These are phyloP conservation scores for Argyresthia goedartella DNA, from an alignment of 2,888 invertebrate species.

Conservation along the genomic window DNA sequence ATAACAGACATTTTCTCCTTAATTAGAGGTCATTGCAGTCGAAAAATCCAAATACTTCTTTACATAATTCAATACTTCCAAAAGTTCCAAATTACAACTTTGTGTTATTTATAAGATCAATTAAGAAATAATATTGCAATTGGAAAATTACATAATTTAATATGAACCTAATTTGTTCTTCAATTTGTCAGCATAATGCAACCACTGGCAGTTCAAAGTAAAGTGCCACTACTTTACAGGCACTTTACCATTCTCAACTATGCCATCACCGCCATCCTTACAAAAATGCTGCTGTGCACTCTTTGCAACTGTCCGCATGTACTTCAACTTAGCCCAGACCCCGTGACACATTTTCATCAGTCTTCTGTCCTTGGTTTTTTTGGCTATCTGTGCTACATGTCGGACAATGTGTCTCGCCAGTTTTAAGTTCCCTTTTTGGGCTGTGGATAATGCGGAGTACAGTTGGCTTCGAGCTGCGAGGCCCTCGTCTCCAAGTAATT, in stretches of 20 bases:
- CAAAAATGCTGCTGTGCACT: slow-evolving; percentile 2
- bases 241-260: background rate
- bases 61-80: no score
- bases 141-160: no score
- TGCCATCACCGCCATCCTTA: background rate
- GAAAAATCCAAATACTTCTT: no score
- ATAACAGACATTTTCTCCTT: no score
- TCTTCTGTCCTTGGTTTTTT: slow-evolving; percentile 69
- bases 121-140: no score
- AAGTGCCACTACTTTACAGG: no score
- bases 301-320: slow-evolving; percentile 41
- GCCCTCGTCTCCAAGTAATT: slow-evolving; percentile 85
- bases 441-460: slow-evolving; percentile 88
- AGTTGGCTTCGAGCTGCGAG: slow-evolving; percentile 86
- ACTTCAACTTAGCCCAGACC: slow-evolving; percentile 86
- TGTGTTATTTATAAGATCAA: no score
- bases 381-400: slow-evolving; percentile 40
- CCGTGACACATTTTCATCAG: slow-evolving; percentile 87
- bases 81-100: no score
- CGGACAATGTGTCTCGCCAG: slow-evolving; percentile 74
- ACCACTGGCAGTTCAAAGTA: no score
- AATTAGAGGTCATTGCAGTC: no score
- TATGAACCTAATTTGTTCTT: no score
- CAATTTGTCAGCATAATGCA: no score
- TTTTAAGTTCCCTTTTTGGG: slow-evolving; percentile 82